phyloP scores from a whole-genome alignment of 2,888 invertebrate genomes.

The Nemotelus pantherinus region DNA sequence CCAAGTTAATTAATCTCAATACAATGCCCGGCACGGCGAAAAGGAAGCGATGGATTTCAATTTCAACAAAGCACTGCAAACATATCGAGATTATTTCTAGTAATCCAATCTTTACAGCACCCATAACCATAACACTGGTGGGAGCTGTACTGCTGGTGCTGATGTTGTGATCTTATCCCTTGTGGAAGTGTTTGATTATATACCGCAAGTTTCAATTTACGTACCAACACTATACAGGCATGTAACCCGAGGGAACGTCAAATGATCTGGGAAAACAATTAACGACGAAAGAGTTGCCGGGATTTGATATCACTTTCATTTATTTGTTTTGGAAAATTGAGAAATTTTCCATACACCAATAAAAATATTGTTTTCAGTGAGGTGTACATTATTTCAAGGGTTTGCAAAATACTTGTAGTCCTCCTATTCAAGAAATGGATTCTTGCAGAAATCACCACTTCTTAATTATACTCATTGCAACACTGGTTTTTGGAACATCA shows the following conservation, averaged over 20 bases:
- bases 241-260: constrained; percentile 13
- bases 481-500: no score
- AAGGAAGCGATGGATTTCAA: constrained; percentile 36
- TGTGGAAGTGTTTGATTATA: background rate
- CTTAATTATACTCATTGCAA: no score
- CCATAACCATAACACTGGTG: background rate
- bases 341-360: no score
- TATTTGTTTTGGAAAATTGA: no score
- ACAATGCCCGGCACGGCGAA: constrained; percentile 12
- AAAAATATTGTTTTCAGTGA: no score
- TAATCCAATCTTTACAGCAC: constrained; percentile 21
- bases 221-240: background rate
- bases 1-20: constrained; percentile 37
- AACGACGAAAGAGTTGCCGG: background rate
- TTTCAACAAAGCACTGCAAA: background rate
- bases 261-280: background rate
- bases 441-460: no score
- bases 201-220: constrained; percentile 41
- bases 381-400: no score
- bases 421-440: no score
- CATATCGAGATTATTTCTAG: constrained; percentile 31
- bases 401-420: no score
- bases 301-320: no score
- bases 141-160: constrained; percentile 1
- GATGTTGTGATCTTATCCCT: constrained; percentile 13